These are phyloP conservation scores for Epizoanthus ramosus DNA, from an alignment of 92 coral and sea anemone genomes.

Conservation along the genomic window DNA sequence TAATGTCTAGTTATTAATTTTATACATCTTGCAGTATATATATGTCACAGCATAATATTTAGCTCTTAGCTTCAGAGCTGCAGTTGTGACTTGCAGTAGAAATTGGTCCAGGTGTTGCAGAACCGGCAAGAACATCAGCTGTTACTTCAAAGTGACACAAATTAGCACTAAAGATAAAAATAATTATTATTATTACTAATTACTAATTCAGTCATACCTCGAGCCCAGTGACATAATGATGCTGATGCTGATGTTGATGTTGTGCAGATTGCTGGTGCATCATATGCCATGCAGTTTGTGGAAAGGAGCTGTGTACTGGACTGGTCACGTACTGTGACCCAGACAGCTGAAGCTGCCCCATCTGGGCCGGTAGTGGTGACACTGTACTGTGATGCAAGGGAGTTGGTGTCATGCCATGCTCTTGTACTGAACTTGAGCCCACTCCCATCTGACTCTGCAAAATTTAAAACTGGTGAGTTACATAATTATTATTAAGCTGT, in stretches of 20 bases:
- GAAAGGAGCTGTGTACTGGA: slow-evolving; percentile 87
- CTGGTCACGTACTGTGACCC: slow-evolving; percentile 91
- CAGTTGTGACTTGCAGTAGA: no score
- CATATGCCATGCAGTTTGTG: slow-evolving; percentile 90
- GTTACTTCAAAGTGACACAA: no score
- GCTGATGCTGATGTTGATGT: slow-evolving; percentile 69
- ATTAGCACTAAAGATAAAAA: no score
- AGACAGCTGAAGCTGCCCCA: slow-evolving; percentile 94
- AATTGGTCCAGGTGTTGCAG: no score
- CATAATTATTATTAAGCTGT: background rate
- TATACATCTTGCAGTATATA: no score
- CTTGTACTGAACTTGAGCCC: slow-evolving; percentile 70
- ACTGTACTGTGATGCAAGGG: slow-evolving; percentile 71
- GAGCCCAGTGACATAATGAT: slow-evolving; percentile 72
- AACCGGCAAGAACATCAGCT: no score
- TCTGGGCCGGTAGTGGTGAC: slow-evolving; percentile 83
- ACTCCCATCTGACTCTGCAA: slow-evolving; percentile 75
- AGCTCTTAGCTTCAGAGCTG: no score
- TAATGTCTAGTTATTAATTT: no score
- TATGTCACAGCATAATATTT: no score
- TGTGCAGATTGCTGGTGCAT: slow-evolving; percentile 74
- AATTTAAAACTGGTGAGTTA: background rate
- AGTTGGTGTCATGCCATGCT: slow-evolving; percentile 73
- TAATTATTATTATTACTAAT: no score
- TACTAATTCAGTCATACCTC: slow-evolving; percentile 59